These are phyloP conservation scores for Amphiura filiformis DNA, from an alignment of 35 echinoderm and acorn worm species.

Conservation along the genomic window DNA sequence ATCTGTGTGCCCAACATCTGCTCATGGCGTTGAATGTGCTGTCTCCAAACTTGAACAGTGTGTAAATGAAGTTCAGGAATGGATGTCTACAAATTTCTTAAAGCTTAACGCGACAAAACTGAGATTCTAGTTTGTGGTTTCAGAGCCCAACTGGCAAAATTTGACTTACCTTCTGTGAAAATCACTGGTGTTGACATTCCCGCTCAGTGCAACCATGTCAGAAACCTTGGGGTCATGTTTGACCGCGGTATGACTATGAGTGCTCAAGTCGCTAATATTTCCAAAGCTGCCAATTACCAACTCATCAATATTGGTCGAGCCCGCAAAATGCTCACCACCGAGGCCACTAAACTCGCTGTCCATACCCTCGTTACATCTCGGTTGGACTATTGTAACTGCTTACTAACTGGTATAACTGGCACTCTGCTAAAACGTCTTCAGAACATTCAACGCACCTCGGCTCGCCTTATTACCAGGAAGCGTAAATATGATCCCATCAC, in stretches of 20 bases:
- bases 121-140: conserved; percentile 41
- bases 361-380: conserved; percentile 39
- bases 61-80: conserved; percentile 34
- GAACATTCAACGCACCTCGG: conserved; percentile 7
- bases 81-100: conserved; percentile 53
- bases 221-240: conserved; percentile 29
- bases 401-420: conserved; percentile 7
- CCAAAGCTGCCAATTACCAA: conserved; percentile 7
- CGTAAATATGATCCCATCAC: not conserved
- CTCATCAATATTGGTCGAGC: not conserved
- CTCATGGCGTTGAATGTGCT: not conserved
- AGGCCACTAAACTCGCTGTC: not conserved
- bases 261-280: not conserved
- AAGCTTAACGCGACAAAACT: conserved; percentile 51
- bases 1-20: no score
- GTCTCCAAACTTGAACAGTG: not conserved
- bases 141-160: conserved; percentile 19
- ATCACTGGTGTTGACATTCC: not conserved
- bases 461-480: not conserved
- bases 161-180: conserved; percentile 8
- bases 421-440: conserved; percentile 27
- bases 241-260: not conserved
- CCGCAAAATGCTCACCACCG: conserved; percentile 4
- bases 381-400: conserved; percentile 53
- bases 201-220: not conserved